Base-by-base conservation (phyloP, 2,888 invertebrate genomes). In the Bimastos eiseni region DNA sequence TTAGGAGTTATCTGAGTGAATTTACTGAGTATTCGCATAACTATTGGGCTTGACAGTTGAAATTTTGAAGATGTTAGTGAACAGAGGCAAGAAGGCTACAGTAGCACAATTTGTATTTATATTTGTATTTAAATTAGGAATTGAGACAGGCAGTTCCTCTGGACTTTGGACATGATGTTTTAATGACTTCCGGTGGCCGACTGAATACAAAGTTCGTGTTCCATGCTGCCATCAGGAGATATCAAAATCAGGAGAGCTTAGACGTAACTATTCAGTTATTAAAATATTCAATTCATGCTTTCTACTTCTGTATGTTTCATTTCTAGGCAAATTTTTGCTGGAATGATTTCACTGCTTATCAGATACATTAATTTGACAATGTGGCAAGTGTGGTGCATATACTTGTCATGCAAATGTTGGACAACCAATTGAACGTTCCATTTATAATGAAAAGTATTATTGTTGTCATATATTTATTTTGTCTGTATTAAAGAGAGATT, bases 191-290 rank as follows among this genome's bases (percentile, higher is more conserved):
- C 17, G 86, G 86, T 36, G 86, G 86, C 4, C 34, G 24, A 33
- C 5, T 86, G 36, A 24, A 86, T 24, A 36, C 86, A 21, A 37
- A 86, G 37, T 86, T 33, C 24, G 36, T 86, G 36, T 86, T 86
- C 37, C 86, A 86, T 37, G 86, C 86, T 86, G 86, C 86, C 86
- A 86, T 86, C 86, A 86, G 86, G 17, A 86, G 24, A 36, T 86
- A 36, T 86, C 86, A 19, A 34, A 86, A 86, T 86, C 86, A 36
- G 24, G 86, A 86, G n/a, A 86, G 86, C 24, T 37, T 86, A 34
- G 36, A 86, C 36, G 86, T 86, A 86, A 86, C 70, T n/a, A 70
- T 30, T 70, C n/a, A 70, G 8, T 6, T 49, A 21, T 49, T 49
- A 19, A 49, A 49, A 19, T 49, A 49, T 49, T 49, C 49, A 49